Base-by-base conservation (phyloP, 2,888 invertebrate species). In the Cryptocheilus praepositus region DNA sequence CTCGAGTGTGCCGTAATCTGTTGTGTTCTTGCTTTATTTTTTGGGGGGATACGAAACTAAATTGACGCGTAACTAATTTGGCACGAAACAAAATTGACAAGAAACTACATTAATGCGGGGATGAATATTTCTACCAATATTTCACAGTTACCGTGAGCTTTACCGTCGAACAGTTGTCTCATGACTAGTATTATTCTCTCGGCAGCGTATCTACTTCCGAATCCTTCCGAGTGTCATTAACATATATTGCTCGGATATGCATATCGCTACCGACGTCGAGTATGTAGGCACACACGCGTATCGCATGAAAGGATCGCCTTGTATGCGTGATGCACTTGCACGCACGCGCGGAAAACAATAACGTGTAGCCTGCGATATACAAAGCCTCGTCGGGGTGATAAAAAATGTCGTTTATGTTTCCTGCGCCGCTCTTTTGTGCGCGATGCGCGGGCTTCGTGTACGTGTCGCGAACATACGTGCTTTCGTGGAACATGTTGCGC, bases 371-470 rank as follows among this genome's bases (percentile, higher is more conserved):
- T 64, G 67, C 62, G 52, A 55, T 67, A 67, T 64, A 67, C 54
- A 73, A 69, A 74, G 70, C 28, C 67, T 70, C 59, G 64, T 60
- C 44, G 56, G 21, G 52, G 28, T 70, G 81, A 79, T 77, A 79
- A 81, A 81, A 75, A 74, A 56, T 66, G 68, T 64, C 79, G 74
- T 76, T 81, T 78, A 73, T 77, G 76, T 77, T 79, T 77, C 77
- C 77, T 74, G 76, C 70, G 71, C 61, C 57, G 64, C 62, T 70
- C 71, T 70, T 76, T 76, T 65, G 70, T 64, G 44, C 61, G 63
- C 59, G 65, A 73, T 67, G 65, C 25, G 16, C 22, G 55, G 54
- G 45, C 62, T 56, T 53, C 15, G 21, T 21, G 53, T 21, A 15
- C 53, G 61, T 36, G 59, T 53, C 15, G 21, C 13, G 53, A 3